Percentiles rank a stretch among this genome's conserved stretches.
phyloP scores from a whole-genome alignment of 2,797 vertebrate genomes.

The Sebastes steindachneri region DNA sequence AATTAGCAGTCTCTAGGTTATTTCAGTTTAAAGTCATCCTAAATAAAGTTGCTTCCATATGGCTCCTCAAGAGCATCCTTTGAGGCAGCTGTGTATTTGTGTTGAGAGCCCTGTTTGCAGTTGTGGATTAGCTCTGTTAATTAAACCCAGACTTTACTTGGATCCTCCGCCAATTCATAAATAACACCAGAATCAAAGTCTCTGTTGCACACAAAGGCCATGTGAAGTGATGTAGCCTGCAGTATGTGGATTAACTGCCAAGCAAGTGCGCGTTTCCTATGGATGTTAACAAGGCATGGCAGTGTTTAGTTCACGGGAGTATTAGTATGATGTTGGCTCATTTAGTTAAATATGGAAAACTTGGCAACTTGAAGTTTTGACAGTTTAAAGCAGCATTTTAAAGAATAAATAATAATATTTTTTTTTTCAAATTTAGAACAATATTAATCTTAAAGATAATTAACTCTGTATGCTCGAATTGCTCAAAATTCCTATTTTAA shows the following conservation, averaged over 20 bases:
- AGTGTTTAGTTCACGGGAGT: not conserved
- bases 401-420: not conserved
- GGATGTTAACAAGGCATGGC: conserved; percentile 41
- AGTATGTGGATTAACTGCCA: conserved; percentile 30
- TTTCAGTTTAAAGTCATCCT: conserved; percentile 17
- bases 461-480: not conserved
- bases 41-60: conserved; percentile 28
- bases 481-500: not conserved
- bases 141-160: conserved; percentile 64
- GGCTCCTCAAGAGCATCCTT: conserved; percentile 32
- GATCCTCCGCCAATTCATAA: conserved; percentile 61
- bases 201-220: conserved; percentile 37
- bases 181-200: conserved; percentile 68
- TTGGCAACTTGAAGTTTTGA: not conserved
- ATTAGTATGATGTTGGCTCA: not conserved
- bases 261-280: conserved; percentile 28
- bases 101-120: conserved; percentile 55
- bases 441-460: not conserved
- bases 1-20: conserved; percentile 13
- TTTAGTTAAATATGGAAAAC: not conserved
- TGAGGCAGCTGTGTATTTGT: conserved; percentile 51
- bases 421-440: not conserved
- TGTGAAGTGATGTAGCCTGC: conserved; percentile 42
- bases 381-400: not conserved
- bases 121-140: conserved; percentile 61